Evolutionary conservation across 1,140 invertebrate genomes (phyloP), one percentile per base, ranked within the genome.

Genomic region (Aphidius gifuensis): DNA sequence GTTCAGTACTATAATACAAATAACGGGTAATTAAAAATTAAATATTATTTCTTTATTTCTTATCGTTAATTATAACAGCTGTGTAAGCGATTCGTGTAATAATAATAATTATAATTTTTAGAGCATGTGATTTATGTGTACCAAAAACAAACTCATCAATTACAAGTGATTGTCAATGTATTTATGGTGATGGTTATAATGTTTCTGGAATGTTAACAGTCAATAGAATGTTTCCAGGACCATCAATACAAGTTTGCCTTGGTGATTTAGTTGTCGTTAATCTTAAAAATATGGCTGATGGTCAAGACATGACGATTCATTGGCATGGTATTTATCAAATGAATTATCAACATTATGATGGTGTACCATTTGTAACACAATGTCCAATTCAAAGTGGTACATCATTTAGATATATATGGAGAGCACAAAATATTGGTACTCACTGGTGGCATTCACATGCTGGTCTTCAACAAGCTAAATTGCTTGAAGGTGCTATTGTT

Each of bases 391-490:
- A 85, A 62, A 87, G 92, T 73, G 88, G 89, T 69, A 89, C 91
- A 70, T 90, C 88, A 1, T 96, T 95, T 79, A 88, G 87, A 69
- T 94, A 95, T 71, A 86, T 89, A 77, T 94, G 86, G 84, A 79
- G 81, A 60, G 84, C 81, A 6, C 83, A 84, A 49, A 90, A 91
- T 71, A 81, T 86, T 42, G 93, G 93, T 47, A 95, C 93, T 1
- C 91, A 94, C 77, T 96, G 93, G 77, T 96, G 91, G 87, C 94
- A 97, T 75, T 89, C 92, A 2, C 94, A 96, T 71, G 88, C 90
- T 9, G 91, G 91, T 74, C 79, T 93, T 1, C 92, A 94, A 73
- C 90, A 93, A 78, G 80, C 92, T 32, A 93, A 96, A 71, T 93
- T 93, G 72, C 81, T 94, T 50, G 89, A 90, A 71, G 93, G 94